Conservation (phyloP, 2,113 vertebrate species). For the Eupsittula cactorum region DNA sequence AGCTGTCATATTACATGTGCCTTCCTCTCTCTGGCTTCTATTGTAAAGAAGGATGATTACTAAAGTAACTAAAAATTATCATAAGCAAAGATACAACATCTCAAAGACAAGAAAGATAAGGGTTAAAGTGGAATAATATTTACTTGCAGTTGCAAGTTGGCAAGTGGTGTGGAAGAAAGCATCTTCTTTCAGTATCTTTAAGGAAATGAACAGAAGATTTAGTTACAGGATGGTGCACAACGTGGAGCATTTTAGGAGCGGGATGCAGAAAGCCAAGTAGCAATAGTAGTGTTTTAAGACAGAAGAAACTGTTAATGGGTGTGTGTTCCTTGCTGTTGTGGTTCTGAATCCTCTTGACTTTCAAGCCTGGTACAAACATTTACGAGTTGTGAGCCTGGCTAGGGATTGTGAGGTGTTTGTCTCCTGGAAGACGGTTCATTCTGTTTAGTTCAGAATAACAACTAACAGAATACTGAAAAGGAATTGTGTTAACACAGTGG, state of each 20-base stretch:
- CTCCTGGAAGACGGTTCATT: neutral
- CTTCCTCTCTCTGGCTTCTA: neutral
- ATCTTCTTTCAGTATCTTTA: neutral
- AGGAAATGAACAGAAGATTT: neutral
- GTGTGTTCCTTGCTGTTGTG: neutral
- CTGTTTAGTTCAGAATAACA: neutral
- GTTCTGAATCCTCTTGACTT: slow-evolving; percentile 1
- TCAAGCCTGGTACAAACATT: neutral
- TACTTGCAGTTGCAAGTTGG: neutral
- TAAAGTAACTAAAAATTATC: neutral
- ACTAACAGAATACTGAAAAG: neutral
- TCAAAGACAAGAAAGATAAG: neutral
- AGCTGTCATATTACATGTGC: neutral
- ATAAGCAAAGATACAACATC: neutral
- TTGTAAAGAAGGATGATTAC: neutral
- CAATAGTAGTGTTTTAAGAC: neutral
- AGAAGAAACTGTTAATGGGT: neutral
- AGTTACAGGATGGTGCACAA: neutral
- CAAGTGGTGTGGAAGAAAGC: neutral
- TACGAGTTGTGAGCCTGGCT: neutral
- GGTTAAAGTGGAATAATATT: neutral
- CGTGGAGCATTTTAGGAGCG: neutral
- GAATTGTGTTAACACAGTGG: neutral
- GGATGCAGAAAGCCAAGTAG: neutral
- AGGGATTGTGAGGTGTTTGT: neutral